Percentiles rank a stretch among this genome's conserved stretches.
Conservation (phyloP, 2,888 invertebrate species). For the Chrysolina oricalcia region DNA sequence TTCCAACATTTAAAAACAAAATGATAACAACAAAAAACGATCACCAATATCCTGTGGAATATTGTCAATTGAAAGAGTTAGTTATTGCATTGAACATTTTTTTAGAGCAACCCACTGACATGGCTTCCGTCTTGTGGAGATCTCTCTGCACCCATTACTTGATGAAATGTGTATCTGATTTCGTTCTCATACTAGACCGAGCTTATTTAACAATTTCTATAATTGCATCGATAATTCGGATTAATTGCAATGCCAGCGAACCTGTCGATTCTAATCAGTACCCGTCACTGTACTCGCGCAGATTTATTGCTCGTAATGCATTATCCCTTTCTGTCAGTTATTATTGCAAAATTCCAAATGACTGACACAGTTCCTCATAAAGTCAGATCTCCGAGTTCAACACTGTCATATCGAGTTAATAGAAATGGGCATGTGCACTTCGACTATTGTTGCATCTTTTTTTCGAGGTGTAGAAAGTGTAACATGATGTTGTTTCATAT, state of each 20-base stretch:
- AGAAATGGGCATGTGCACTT: constrained; percentile 43
- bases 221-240: background rate
- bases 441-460: constrained; percentile 43
- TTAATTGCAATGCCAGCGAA: constrained; percentile 17
- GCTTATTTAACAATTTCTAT: constrained; percentile 8
- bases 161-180: background rate
- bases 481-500: constrained; percentile 25
- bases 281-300: constrained; percentile 20
- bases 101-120: no score
- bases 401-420: constrained; percentile 27
- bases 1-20: no score
- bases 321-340: constrained; percentile 40
- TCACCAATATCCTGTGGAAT: no score
- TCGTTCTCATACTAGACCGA: background rate
- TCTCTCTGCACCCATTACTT: background rate
- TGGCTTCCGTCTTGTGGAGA: background rate
- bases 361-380: constrained; percentile 47
- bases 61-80: no score
- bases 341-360: constrained; percentile 44
- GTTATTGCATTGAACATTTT: no score
- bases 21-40: no score
- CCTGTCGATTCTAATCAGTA: constrained; percentile 21
- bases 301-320: constrained; percentile 26
- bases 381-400: constrained; percentile 18
- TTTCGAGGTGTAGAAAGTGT: constrained; percentile 39